These are phyloP conservation scores for Conomelus anceps DNA, from an alignment of 2,888 invertebrate species.

Conservation along the genomic window DNA sequence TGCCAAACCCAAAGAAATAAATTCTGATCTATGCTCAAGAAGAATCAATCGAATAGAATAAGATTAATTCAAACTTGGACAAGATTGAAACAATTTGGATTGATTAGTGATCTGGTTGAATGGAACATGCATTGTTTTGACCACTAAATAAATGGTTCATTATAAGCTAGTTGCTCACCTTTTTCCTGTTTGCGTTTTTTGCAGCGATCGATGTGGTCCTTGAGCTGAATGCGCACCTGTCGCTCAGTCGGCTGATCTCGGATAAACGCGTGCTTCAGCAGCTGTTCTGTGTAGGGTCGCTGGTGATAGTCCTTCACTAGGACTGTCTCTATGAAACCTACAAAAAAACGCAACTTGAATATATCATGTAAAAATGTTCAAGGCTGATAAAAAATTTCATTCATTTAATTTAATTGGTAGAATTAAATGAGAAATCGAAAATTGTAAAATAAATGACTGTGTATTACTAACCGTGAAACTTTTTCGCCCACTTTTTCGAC, in stretches of 20 bases:
- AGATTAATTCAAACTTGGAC: no score
- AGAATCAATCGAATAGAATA: no score
- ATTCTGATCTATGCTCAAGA: no score
- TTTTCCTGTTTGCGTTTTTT: conserved; percentile 92
- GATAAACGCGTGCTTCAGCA: conserved; percentile 95
- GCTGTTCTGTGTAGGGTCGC: conserved; percentile 95
- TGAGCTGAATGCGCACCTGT: conserved; percentile 95
- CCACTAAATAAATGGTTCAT: no score
- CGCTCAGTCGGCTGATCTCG: conserved; percentile 98
- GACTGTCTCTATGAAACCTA: conserved; percentile 93
- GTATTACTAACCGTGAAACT: conserved; percentile 70
- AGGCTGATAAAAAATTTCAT: not conserved
- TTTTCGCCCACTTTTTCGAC: conserved; percentile 96
- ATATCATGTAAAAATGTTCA: not conserved
- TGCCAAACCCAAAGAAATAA: no score
- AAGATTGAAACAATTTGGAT: no score
- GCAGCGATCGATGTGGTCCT: conserved; percentile 97
- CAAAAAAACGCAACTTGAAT: conserved; percentile 23
- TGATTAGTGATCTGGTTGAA: no score
- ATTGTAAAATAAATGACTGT: not conserved
- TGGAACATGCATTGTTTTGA: no score
- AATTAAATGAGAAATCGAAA: no score
- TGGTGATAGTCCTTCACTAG: conserved; percentile 98
- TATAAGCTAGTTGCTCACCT: conserved; percentile 42
- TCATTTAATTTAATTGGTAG: not conserved